Evolutionary conservation across 2,888 invertebrate species (phyloP).

Genomic region (Saturnia japonica): DNA sequence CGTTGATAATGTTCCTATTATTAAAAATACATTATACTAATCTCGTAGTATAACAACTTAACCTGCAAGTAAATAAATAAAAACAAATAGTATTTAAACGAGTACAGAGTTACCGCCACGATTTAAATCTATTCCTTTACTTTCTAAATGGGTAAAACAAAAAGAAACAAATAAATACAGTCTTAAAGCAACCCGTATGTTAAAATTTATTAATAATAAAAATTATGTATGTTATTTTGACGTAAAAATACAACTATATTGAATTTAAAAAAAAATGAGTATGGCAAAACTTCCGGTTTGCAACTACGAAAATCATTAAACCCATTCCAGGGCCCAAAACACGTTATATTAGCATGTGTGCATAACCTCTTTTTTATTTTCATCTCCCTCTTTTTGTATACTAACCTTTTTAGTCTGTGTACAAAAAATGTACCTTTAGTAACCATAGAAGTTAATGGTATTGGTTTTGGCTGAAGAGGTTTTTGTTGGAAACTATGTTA

Average conservation of each 20-base stretch:
- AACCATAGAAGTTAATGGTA: no score
- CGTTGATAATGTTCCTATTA: neutral
- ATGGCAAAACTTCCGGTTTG: slow-evolving; percentile 16
- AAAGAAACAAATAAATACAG: neutral
- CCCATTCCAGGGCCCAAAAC: slow-evolving; percentile 32
- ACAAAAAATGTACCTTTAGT: neutral
- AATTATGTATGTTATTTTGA: neutral
- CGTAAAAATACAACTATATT: neutral
- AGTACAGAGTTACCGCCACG: neutral
- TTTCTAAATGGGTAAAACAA: neutral
- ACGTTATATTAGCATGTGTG: slow-evolving; percentile 12
- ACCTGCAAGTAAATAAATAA: neutral
- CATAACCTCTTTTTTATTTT: neutral
- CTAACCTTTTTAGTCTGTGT: neutral
- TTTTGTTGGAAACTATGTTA: neutral
- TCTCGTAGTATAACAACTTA: neutral
- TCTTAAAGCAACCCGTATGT: neutral
- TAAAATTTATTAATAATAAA: neutral
- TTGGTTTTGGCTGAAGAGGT: no score
- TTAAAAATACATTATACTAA: neutral
- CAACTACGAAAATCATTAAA: slow-evolving; percentile 38
- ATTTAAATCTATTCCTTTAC: neutral
- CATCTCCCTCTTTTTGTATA: neutral
- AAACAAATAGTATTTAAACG: neutral
- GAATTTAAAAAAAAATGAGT: neutral